These are phyloP conservation scores for Limanda limanda DNA, from an alignment of 2,113 vertebrate species.

Conservation along the genomic window DNA sequence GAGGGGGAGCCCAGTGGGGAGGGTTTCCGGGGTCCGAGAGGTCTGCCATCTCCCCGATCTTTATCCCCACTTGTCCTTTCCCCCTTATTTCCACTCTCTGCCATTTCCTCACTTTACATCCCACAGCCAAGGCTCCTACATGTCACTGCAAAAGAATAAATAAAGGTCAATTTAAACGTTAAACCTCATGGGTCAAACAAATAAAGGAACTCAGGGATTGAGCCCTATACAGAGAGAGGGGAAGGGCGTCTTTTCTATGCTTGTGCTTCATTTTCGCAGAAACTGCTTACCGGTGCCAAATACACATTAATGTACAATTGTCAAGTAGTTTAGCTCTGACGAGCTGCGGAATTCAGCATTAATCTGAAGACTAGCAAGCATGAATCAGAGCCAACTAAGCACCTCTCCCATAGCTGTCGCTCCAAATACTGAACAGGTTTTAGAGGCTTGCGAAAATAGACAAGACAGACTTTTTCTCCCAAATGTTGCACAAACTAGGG, in stretches of 20 bases:
- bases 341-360: constrained; percentile 33
- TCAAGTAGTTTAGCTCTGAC: constrained; percentile 25
- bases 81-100: constrained; percentile 67
- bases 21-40: constrained; percentile 24
- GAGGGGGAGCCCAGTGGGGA: constrained; percentile 9
- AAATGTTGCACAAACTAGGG: constrained; percentile 67
- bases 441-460: constrained; percentile 63
- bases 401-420: constrained; percentile 59
- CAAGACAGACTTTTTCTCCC: constrained; percentile 47
- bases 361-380: constrained; percentile 31
- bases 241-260: constrained; percentile 25
- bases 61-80: constrained; percentile 32
- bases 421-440: constrained; percentile 56
- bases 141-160: constrained; percentile 55
- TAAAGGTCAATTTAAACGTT: constrained; percentile 49
- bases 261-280: constrained; percentile 42
- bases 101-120: constrained; percentile 82
- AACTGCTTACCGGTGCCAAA: constrained; percentile 34
- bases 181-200: constrained; percentile 29
- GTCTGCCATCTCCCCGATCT: constrained; percentile 14
- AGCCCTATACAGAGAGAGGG: constrained; percentile 17
- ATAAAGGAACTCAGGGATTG: constrained; percentile 14
- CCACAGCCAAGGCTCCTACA: constrained; percentile 52
- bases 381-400: constrained; percentile 46
- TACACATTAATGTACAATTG: constrained; percentile 20